phyloP scores from a whole-genome alignment of 1,140 invertebrate species.

The Conopomorpha cramerella region DNA sequence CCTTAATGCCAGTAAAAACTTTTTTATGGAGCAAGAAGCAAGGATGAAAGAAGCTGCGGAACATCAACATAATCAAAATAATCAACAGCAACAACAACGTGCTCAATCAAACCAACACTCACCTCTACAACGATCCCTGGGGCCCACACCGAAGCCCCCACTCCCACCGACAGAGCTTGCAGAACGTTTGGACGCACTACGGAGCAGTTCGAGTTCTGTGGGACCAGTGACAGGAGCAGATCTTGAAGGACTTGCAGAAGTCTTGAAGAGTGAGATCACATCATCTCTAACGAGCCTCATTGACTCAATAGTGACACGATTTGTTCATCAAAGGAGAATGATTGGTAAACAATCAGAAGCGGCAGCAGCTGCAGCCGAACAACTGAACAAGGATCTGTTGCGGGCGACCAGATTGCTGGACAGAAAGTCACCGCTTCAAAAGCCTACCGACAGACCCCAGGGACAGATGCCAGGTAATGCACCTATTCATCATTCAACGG shows the following conservation, averaged over 20 bases:
- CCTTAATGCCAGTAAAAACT: constrained; percentile 70
- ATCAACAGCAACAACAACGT: constrained; percentile 46
- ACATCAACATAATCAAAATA: constrained; percentile 57
- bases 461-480: constrained; percentile 66
- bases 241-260: constrained; percentile 84
- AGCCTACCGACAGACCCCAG: constrained; percentile 70
- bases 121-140: constrained; percentile 54
- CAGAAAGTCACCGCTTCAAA: constrained; percentile 82
- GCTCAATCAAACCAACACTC: constrained; percentile 62
- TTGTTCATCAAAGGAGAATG: constrained; percentile 78
- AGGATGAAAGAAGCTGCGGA: constrained; percentile 72
- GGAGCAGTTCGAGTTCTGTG: constrained; percentile 63
- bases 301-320: constrained; percentile 84
- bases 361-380: constrained; percentile 74
- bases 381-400: constrained; percentile 80
- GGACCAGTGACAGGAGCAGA: constrained; percentile 73
- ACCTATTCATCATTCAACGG: constrained; percentile 49
- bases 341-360: constrained; percentile 77
- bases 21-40: constrained; percentile 78
- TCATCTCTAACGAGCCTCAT: constrained; percentile 83
- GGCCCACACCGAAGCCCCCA: constrained; percentile 54
- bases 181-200: constrained; percentile 68
- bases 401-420: constrained; percentile 79
- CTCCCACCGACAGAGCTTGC: constrained; percentile 64
- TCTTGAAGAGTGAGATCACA: constrained; percentile 87